A percentile compares a stretch with the other conserved stretches of the same genome.
phyloP scores from a whole-genome alignment of 2,888 invertebrate species.

The Lagria hirta region DNA sequence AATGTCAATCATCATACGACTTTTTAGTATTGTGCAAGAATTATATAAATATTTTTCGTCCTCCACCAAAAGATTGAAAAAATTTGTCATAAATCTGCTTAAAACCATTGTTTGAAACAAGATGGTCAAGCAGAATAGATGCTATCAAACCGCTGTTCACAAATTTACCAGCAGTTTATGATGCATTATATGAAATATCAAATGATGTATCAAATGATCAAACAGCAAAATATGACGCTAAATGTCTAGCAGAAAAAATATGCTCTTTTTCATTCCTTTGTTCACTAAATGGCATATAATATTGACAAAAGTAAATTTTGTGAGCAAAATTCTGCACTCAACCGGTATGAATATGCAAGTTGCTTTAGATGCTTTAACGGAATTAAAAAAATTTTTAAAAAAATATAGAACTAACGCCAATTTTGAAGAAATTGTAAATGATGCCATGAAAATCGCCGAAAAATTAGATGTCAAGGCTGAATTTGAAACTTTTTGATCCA shows the following conservation, averaged over 20 bases:
- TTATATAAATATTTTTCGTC: too few relatives aligned
- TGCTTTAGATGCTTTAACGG: conserved; percentile 31
- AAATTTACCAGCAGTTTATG: too few relatives aligned
- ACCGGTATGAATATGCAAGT: conserved; percentile 31
- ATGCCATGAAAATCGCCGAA: conserved; percentile 30
- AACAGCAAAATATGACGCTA: conserved; percentile 12
- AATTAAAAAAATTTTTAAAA: conserved; percentile 30
- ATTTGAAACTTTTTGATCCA: conserved; percentile 29
- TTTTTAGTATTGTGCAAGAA: too few relatives aligned
- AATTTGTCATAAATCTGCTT: too few relatives aligned
- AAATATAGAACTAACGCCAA: conserved; percentile 28
- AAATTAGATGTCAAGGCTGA: conserved; percentile 31
- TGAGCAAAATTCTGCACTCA: conserved; percentile 28
- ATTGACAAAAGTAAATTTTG: conserved; percentile 32
- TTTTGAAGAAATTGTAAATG: conserved; percentile 29
- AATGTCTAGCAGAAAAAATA: conserved; percentile 20
- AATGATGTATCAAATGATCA: too few relatives aligned
- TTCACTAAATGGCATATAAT: conserved; percentile 27
- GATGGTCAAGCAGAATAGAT: too few relatives aligned
- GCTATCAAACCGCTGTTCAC: too few relatives aligned
- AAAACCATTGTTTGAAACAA: too few relatives aligned
- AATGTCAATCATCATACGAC: too few relatives aligned
- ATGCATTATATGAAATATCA: too few relatives aligned
- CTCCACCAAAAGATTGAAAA: too few relatives aligned
- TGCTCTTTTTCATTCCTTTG: conserved; percentile 16